Conservation (phyloP, 2,797 vertebrate genomes). For the Phataginus tetradactyla region DNA sequence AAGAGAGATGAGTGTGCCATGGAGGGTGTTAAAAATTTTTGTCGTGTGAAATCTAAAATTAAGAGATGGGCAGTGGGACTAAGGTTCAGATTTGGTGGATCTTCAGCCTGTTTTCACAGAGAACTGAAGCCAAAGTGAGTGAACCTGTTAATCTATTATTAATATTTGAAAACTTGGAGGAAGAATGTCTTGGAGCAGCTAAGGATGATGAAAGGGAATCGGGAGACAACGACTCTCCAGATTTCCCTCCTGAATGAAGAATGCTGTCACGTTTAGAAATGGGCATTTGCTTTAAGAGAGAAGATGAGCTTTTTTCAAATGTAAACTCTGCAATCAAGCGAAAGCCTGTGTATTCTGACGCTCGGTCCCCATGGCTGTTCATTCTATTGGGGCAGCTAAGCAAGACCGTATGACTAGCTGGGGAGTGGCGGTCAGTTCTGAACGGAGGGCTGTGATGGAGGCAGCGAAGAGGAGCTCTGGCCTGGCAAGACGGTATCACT, state of each 20-base stretch:
- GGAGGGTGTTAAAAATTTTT: not conserved
- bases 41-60: not conserved
- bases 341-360: not conserved
- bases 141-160: not conserved
- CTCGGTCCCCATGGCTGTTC: fast-evolving
- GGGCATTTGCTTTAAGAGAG: not conserved
- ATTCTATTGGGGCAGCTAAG: not conserved
- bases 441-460: not conserved
- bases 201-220: not conserved
- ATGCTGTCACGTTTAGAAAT: not conserved
- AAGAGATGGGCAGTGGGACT: not conserved
- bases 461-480: not conserved
- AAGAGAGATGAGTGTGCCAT: fast-evolving
- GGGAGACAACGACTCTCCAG: not conserved
- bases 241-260: not conserved
- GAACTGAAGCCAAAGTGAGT: not conserved
- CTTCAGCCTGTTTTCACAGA: not conserved
- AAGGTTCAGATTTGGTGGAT: not conserved
- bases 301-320: not conserved
- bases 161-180: not conserved
- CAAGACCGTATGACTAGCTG: not conserved
- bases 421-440: not conserved
- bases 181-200: not conserved
- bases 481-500: not conserved
- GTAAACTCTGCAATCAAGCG: not conserved